Evolutionary conservation across 2,113 vertebrate species (phyloP), one percentile per base, ranked within the genome.

Genomic region (Anoura caudifer): DNA sequence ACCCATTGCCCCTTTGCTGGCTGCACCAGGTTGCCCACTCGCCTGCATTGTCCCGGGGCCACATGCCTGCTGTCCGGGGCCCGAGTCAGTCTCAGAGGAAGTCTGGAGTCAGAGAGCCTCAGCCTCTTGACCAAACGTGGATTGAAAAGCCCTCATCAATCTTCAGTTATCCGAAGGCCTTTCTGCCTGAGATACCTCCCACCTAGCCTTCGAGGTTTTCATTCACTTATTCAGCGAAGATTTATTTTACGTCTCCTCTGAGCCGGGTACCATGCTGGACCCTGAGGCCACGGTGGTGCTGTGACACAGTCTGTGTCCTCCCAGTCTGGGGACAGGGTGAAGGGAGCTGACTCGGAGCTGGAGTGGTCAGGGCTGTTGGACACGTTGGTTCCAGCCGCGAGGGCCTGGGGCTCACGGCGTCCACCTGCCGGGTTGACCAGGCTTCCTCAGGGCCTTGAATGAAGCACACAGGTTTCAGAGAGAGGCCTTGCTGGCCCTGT

Each of bases 1-100:
- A 72, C 76, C 75, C 50, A 4, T 4, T 16, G 7, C 80, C 56
- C 13, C 20, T 70, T 17, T 24, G 20, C 76, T 36, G 56, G 80
- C 70, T 73, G 2, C 33, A 20, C 43, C 6, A 8, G 19, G 70
- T 17, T 77, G 83, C 63, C 65, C 80, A 11, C 47, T 4, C 24
- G 2, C 36, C 6, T 3, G 56, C 28, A 0, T 79, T 52, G 75
- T 76, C 52, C 33, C 17, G 70, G 84, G 69, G 38, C 65, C 56
- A 95, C 95, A 87, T 97, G 98, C 97, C 97, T 38, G 52, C 92
- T 59, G 12, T 31, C 20, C 89, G 50, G 59, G 22, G 52, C 67
- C 96, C 97, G 96, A 98, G 81, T 98, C 98, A 94, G 93, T 91
- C 90, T 94, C 96, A 2, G 54, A 91, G 93, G 97, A 91, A 97